phyloP scores from a whole-genome alignment of 2,888 invertebrate genomes.

The Conus canariensis region DNA sequence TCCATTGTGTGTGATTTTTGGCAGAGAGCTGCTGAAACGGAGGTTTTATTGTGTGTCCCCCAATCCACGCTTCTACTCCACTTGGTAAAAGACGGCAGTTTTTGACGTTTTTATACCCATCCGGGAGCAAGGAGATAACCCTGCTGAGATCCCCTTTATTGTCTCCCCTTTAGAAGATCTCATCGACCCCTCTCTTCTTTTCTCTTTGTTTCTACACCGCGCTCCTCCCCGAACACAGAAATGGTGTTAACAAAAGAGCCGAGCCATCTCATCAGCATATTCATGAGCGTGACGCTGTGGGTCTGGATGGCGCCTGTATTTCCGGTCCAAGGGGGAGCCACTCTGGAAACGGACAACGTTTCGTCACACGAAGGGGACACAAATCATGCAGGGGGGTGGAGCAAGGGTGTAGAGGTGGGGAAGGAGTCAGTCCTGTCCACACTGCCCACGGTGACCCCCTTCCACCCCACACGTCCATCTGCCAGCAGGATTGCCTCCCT shows the following conservation, averaged over 20 bases:
- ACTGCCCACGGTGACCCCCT: neutral
- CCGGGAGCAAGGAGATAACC: neutral
- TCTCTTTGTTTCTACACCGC: neutral
- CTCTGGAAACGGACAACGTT: neutral
- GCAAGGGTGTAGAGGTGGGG: neutral
- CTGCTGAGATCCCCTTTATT: neutral
- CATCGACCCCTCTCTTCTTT: neutral
- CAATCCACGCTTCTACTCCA: neutral
- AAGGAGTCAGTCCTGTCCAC: neutral
- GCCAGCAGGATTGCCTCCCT: no score
- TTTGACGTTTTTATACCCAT: neutral
- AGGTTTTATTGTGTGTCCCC: neutral
- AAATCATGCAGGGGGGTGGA: neutral
- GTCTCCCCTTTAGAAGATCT: neutral
- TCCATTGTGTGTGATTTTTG: neutral
- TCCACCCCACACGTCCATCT: neutral
- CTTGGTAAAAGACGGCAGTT: neutral
- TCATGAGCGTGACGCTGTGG: constrained; percentile 8
- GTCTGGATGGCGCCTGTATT: neutral
- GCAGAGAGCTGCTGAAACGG: neutral
- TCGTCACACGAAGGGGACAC: neutral
- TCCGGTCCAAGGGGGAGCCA: neutral
- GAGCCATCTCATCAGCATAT: constrained; percentile 14
- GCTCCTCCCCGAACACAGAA: neutral
- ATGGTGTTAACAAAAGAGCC: neutral